Evolutionary conservation across 2,113 vertebrate species (phyloP), one percentile per base, ranked within the genome.

Genomic region (Gadus chalcogrammus): DNA sequence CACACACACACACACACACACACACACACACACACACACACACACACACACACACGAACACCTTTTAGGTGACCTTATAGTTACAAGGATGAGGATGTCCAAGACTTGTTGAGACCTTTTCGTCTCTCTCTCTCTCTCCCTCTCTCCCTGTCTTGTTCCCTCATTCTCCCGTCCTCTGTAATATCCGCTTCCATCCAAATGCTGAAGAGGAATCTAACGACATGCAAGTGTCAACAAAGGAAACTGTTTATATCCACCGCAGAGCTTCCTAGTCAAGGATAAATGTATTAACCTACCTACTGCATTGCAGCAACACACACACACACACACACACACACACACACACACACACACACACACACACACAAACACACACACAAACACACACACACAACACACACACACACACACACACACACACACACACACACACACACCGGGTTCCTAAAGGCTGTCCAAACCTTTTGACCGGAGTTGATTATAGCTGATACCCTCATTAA

Each of bases 401-500:
- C 77, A 77, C 42, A 77, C 64, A 80, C 79, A 48, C 79, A 82
- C 82, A 84, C 71, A 74, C 70, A 77, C 77, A 77, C 42, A 77
- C 64, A 80, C 79, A 48, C 79, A 82, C 70, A 76, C 77, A 76
- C 42, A 13, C 12, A 11, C 42, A 48, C 8, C 4, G 5, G 42
- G 8, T 48, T 48, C 42, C 42, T 48, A 48, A 48, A 48, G 42
- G 7, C 42, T 48, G 42, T 48, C 42, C 42, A 48, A 13, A 13
- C 79, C 78, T 69, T 73, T 67, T 76, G 72, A 70, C 68, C 65
- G 64, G 64, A 79, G 60, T 82, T 79, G 78, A 83, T 72, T 83
- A 78, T 65, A 79, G 81, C 85, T 82, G 81, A 87, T 76, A 73
- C 77, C 68, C 83, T 85, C 85, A 88, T 90, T 84, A 89, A 70